Percentiles rank a stretch among this genome's conserved stretches.
Evolutionary conservation across 2,797 vertebrate species (phyloP).

Genomic region (Rallus crepitans): DNA sequence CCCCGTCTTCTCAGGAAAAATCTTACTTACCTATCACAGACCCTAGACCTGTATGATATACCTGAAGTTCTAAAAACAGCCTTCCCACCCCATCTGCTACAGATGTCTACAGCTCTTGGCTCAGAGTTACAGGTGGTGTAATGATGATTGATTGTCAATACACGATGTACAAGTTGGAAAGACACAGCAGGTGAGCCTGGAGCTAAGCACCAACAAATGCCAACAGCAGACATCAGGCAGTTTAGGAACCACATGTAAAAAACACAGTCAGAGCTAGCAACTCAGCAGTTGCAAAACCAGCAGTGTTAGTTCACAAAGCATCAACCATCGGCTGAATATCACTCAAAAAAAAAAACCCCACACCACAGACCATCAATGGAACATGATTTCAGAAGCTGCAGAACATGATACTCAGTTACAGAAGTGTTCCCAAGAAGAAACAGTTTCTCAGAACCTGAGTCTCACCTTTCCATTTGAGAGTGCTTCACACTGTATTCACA

Average conservation of each 20-base stretch:
- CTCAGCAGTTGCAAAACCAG: background rate
- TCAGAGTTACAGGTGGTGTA: background rate
- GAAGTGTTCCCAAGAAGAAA: background rate
- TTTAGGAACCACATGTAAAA: background rate
- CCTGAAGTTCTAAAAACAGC: background rate
- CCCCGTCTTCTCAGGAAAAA: background rate
- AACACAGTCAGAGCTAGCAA: background rate
- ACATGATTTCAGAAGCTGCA: background rate
- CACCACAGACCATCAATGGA: background rate
- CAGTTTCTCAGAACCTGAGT: background rate
- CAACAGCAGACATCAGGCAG: background rate
- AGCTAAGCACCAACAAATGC: background rate
- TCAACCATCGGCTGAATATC: background rate
- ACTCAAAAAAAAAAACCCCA: background rate
- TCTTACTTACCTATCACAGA: background rate
- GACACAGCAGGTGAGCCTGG: background rate
- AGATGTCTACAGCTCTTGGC: background rate
- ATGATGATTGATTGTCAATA: background rate
- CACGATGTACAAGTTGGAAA: background rate
- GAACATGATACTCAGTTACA: background rate
- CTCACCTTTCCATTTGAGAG: background rate
- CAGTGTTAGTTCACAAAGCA: background rate
- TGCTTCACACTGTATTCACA: background rate
- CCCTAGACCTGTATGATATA: background rate
- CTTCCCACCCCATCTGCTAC: background rate